Conservation (phyloP, 2,888 invertebrate genomes). For the Lochmaea capreae region DNA sequence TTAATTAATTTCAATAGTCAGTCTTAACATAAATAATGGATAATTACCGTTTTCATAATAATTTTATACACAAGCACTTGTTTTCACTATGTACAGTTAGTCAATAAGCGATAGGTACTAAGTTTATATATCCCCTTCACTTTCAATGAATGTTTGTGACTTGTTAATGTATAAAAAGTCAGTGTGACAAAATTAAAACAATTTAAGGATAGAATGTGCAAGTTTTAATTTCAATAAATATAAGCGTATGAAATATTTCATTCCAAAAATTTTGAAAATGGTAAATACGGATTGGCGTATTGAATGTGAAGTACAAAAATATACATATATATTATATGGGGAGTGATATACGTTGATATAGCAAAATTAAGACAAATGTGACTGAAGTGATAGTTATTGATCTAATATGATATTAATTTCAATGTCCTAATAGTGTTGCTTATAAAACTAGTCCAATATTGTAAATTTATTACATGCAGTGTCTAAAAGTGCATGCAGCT, state of each 20-base stretch:
- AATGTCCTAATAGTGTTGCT: too few species aligned
- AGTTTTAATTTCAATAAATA: background rate
- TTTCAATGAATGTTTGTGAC: constrained; percentile 40
- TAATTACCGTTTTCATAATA: constrained; percentile 53
- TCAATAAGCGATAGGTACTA: constrained; percentile 42
- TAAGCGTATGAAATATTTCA: background rate
- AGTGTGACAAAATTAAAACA: constrained; percentile 1
- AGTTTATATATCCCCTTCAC: constrained; percentile 50
- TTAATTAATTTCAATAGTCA: constrained; percentile 12
- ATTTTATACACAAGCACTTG: constrained; percentile 47
- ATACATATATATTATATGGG: too few species aligned
- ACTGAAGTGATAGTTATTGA: too few species aligned
- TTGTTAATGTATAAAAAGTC: constrained; percentile 17
- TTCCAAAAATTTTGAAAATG: too few species aligned
- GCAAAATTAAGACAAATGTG: too few species aligned
- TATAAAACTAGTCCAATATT: too few species aligned
- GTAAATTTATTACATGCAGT: too few species aligned
- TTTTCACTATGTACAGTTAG: constrained; percentile 45
- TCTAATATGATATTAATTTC: too few species aligned
- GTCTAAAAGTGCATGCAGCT: too few species aligned
- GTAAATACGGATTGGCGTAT: too few species aligned
- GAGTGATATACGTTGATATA: too few species aligned
- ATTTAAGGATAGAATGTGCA: background rate
- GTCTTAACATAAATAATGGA: constrained; percentile 18
- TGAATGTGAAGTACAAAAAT: too few species aligned